Evolutionary conservation across 2,113 vertebrate genomes (phyloP).

Genomic region (Erythrolamprus reginae): DNA sequence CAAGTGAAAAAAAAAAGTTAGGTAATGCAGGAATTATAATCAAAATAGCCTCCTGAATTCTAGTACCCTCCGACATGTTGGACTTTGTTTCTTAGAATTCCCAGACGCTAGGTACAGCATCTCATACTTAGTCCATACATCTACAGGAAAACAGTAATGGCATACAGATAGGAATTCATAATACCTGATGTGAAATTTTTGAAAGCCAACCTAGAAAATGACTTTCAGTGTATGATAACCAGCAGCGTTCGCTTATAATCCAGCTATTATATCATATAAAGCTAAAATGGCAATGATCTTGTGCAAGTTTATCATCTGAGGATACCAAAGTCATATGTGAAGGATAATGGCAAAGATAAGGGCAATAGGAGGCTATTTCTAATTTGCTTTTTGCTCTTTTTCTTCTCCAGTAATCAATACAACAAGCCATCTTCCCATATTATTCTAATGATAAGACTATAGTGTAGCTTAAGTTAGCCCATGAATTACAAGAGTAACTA

Average conservation of each 20-base stretch:
- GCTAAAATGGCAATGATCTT: neutral
- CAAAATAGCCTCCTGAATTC: neutral
- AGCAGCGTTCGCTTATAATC: neutral
- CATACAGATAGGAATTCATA: neutral
- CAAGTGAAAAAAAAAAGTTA: neutral
- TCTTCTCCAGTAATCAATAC: neutral
- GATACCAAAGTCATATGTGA: neutral
- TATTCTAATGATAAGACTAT: neutral
- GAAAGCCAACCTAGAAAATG: neutral
- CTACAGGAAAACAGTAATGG: neutral
- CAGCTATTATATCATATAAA: neutral
- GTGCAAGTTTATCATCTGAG: neutral
- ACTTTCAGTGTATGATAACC: neutral
- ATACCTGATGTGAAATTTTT: neutral
- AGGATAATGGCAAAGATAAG: neutral
- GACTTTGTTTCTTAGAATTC: neutral
- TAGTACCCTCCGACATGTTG: neutral
- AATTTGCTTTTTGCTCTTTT: neutral
- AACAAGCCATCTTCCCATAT: neutral
- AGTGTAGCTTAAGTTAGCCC: neutral
- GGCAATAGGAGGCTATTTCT: neutral
- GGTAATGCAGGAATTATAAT: neutral
- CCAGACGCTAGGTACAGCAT: neutral
- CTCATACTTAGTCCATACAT: neutral
- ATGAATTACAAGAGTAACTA: neutral